Evolutionary conservation across 2,113 vertebrate species (phyloP).

Genomic region (Nothoprocta pentlandii): DNA sequence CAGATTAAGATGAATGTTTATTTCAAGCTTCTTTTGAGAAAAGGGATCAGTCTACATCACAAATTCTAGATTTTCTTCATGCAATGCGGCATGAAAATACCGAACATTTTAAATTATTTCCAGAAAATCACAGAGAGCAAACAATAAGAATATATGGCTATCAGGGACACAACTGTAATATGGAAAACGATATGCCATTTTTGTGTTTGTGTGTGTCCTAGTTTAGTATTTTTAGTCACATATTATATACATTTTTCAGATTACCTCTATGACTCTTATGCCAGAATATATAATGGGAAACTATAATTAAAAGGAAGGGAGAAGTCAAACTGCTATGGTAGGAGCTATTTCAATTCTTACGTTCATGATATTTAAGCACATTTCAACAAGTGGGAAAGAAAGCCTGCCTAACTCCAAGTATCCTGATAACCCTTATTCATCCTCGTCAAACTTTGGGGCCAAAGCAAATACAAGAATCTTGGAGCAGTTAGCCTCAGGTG

Average conservation of each 20-base stretch:
- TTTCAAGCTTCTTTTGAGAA: conserved; percentile 8
- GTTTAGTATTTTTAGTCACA: neutral
- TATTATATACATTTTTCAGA: neutral
- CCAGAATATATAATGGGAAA: neutral
- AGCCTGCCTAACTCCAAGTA: neutral
- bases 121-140: neutral
- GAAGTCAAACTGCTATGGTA: neutral
- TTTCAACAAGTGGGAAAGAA: neutral
- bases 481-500: neutral
- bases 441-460: neutral
- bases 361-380: neutral
- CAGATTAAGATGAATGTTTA: conserved; percentile 48
- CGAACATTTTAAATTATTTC: conserved; percentile 28
- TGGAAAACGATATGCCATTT: neutral
- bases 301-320: neutral
- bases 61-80: neutral
- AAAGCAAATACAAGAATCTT: neutral
- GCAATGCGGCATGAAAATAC: neutral
- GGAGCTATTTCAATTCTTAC: neutral
- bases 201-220: neutral
- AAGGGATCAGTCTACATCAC: neutral
- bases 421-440: neutral
- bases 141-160: neutral
- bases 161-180: neutral
- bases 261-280: neutral